Conservation (phyloP, 1,140 invertebrate genomes). For the Popillia japonica region DNA sequence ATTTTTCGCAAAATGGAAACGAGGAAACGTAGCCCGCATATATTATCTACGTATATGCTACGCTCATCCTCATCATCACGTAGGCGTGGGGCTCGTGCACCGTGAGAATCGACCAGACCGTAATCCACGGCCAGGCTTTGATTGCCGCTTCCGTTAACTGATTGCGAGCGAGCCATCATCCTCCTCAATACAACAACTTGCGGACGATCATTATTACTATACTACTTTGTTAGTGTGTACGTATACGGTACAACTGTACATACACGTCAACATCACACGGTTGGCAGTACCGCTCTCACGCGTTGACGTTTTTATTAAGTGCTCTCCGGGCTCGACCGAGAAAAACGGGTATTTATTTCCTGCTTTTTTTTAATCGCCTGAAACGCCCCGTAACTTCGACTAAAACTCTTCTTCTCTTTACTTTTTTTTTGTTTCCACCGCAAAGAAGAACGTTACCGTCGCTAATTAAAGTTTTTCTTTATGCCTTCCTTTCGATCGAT, state of each 20-base stretch:
- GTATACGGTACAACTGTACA: background rate
- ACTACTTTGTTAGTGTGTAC: background rate
- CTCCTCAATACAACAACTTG: constrained; percentile 39
- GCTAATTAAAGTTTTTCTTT: too few relatives aligned
- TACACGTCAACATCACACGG: background rate
- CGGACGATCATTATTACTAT: background rate
- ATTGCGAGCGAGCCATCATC: constrained; percentile 41
- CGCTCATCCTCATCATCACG: constrained; percentile 37
- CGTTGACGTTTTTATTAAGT: constrained; percentile 4
- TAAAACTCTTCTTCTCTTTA: too few relatives aligned
- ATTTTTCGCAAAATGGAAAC: too few relatives aligned
- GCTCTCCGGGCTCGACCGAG: background rate
- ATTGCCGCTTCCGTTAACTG: constrained; percentile 48
- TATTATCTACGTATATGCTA: too few relatives aligned
- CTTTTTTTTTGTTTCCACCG: too few relatives aligned
- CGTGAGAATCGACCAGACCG: constrained; percentile 45
- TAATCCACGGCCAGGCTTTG: constrained; percentile 40
- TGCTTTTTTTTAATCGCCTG: too few relatives aligned
- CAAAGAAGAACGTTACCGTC: too few relatives aligned
- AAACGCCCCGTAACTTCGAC: too few relatives aligned
- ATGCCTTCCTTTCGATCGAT: too few relatives aligned
- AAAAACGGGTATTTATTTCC: too few relatives aligned
- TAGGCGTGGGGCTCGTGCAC: constrained; percentile 47
- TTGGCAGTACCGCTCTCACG: background rate
- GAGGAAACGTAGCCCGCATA: too few relatives aligned